Percentiles rank a stretch among this genome's conserved stretches.
phyloP scores from a whole-genome alignment of 2,797 vertebrate species.

The Enteromius viviparus region DNA sequence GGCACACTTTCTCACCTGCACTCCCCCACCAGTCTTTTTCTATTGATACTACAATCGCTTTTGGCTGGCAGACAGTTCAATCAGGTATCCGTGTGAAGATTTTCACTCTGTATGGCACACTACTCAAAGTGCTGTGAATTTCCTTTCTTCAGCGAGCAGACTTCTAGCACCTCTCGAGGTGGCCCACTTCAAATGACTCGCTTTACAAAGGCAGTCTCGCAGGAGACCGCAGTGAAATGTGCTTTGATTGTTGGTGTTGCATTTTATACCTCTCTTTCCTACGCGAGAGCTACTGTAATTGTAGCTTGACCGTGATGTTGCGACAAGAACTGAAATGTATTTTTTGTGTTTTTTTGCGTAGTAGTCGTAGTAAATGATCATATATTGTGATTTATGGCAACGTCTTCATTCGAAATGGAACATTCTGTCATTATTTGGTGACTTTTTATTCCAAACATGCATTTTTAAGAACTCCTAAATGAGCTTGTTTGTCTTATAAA shows the following conservation, averaged over 20 bases:
- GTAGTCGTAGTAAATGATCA: neutral
- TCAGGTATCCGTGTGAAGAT: conserved; percentile 10
- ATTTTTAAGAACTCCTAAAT: neutral
- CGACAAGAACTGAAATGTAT: neutral
- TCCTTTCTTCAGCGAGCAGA: conserved; percentile 60
- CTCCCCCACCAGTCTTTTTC: neutral
- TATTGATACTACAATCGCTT: conserved; percentile 1
- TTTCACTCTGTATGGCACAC: conserved; percentile 43
- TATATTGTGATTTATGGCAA: neutral
- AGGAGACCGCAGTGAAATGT: conserved; percentile 45
- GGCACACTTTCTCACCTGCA: conserved; percentile 49
- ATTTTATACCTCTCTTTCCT: conserved; percentile 32
- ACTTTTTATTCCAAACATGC: neutral
- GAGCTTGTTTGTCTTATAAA: neutral
- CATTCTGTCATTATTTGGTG: neutral
- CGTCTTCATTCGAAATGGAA: neutral
- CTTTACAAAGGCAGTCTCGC: conserved; percentile 36
- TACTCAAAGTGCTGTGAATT: conserved; percentile 46
- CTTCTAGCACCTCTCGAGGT: conserved; percentile 46
- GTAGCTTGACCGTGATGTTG: neutral
- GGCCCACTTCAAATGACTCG: conserved; percentile 47
- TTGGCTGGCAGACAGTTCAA: conserved; percentile 34
- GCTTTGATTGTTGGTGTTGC: conserved; percentile 24
- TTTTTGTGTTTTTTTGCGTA: neutral
- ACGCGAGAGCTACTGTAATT: conserved; percentile 22